Evolutionary conservation across 2,113 vertebrate species (phyloP).

Genomic region (Emydura subglobosa): DNA sequence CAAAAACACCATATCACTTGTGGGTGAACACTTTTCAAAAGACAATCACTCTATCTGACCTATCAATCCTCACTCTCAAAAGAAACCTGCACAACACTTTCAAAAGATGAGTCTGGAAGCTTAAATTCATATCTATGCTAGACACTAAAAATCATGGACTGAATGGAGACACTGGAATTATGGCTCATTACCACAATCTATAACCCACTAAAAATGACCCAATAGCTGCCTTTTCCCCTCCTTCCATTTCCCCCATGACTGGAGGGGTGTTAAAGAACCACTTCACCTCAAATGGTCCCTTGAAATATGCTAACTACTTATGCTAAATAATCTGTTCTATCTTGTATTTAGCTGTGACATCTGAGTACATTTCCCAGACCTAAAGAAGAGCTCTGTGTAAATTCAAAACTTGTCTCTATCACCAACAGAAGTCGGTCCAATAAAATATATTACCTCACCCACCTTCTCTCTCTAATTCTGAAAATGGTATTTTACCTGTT

Average conservation of each 20-base stretch:
- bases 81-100: neutral
- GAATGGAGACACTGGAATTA: neutral
- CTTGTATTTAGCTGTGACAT: neutral
- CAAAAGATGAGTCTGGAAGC: neutral
- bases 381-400: neutral
- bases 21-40: neutral
- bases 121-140: neutral
- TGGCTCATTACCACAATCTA: neutral
- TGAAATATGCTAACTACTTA: neutral
- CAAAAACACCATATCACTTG: neutral
- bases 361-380: neutral
- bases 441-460: neutral
- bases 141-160: neutral
- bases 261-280: neutral
- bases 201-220: neutral
- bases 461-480: neutral
- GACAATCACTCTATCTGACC: neutral
- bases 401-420: neutral
- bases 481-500: slow-evolving; percentile 68
- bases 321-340: neutral
- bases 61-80: neutral
- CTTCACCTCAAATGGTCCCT: neutral
- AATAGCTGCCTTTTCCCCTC: neutral
- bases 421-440: neutral
- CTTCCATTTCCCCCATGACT: neutral